Conservation (phyloP, 2,888 invertebrate genomes). For the Apodemia mormo region DNA sequence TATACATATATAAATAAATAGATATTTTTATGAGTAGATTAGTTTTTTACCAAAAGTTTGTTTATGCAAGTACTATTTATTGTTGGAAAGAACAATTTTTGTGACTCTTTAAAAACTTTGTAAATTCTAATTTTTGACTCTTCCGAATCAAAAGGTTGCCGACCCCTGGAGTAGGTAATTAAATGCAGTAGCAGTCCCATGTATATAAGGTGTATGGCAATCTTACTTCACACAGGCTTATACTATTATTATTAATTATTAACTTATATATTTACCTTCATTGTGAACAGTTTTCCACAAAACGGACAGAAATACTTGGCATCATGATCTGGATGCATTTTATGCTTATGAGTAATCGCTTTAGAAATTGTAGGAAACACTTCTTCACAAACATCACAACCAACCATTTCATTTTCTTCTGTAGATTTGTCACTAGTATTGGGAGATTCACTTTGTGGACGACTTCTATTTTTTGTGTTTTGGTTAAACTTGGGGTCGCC, state of each 20-base stretch:
- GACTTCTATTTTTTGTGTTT: slow-evolving; percentile 53
- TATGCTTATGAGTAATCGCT: slow-evolving; percentile 86
- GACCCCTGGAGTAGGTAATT: too few species aligned
- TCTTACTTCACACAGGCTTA: not conserved
- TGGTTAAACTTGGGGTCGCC: slow-evolving; percentile 83
- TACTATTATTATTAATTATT: not conserved
- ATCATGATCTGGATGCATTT: slow-evolving; percentile 83
- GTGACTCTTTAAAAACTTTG: too few species aligned
- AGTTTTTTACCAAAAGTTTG: too few species aligned
- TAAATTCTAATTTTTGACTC: too few species aligned
- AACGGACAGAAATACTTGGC: slow-evolving; percentile 84
- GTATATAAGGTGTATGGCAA: too few species aligned
- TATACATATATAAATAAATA: too few species aligned
- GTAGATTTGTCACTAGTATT: slow-evolving; percentile 46
- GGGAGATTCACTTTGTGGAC: slow-evolving; percentile 47
- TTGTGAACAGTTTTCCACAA: slow-evolving; percentile 86
- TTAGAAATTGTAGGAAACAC: slow-evolving; percentile 81
- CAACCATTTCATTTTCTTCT: slow-evolving; percentile 59
- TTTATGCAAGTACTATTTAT: too few species aligned
- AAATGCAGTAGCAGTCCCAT: too few species aligned
- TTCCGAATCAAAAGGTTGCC: too few species aligned
- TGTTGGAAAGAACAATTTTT: too few species aligned
- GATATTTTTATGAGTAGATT: too few species aligned
- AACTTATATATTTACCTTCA: slow-evolving; percentile 74
- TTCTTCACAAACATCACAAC: slow-evolving; percentile 83